Evolutionary conservation across 1,140 invertebrate genomes (phyloP), one percentile per base, ranked within the genome.

Genomic region (Planococcus citri): DNA sequence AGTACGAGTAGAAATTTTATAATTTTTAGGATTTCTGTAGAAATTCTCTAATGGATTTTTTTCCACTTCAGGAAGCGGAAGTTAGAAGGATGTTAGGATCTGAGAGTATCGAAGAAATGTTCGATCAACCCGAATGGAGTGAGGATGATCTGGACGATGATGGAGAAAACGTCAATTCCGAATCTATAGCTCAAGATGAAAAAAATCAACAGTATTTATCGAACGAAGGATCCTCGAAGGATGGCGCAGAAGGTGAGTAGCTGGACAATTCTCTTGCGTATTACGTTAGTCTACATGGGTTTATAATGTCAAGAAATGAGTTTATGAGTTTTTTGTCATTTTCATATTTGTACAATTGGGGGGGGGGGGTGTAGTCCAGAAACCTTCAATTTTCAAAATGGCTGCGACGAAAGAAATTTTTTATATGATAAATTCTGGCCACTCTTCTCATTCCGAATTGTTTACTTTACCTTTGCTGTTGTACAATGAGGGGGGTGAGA

Each of bases 101-200:
- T 73, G 76, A 78, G 74, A 69, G 71, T 74, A 71, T 75, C 69
- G 71, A 75, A 60, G 77, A 79, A 74, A 78, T 78, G 74, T 25
- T 64, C 41, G 88, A 86, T 78, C 87, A 88, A 74, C 90, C 87
- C 27, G 89, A 90, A 76, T 91, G 88, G 89, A 89, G 86, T 72
- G 86, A 87, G 72, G 86, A 87, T 69, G 83, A 85, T 74, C 81
- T 79, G 69, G 73, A 74, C 29, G 80, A 79, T 73, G 85, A 83
- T 21, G 86, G 51, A 8, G 70, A 25, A 14, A 27, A 75, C 21
- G 80, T 81, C 71, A 80, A 80, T 4, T 79, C 78, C 0, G 80
- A 81, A 70, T 80, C 80, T 12, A 72, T 82, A 14, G 72, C 78
- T 61, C 80, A 83, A 69, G 75, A 80, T 21, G 87, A 88, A 77